These are phyloP conservation scores for Lasaia peninsularis DNA, from an alignment of 1,140 invertebrate genomes.

Conservation along the genomic window DNA sequence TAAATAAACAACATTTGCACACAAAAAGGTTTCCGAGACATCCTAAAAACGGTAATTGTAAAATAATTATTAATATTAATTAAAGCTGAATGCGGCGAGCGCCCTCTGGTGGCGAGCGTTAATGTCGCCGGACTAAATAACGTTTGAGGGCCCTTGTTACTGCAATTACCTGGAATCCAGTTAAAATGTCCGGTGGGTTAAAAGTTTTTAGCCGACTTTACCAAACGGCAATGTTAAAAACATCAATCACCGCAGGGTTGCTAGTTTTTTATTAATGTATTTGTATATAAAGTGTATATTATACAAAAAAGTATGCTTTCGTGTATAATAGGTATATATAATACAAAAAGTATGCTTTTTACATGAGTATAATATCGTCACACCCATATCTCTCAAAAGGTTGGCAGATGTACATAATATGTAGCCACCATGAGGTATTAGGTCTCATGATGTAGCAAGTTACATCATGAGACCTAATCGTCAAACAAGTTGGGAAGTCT, in stretches of 20 bases:
- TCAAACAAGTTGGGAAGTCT: too few species aligned
- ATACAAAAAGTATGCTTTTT: too few species aligned
- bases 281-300: too few species aligned
- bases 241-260: slow-evolving; percentile 18
- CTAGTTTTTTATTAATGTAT: too few species aligned
- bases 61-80: slow-evolving; percentile 45
- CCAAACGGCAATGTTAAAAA: slow-evolving; percentile 34
- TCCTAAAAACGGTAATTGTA: slow-evolving; percentile 15
- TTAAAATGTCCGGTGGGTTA: slow-evolving; percentile 40
- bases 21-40: slow-evolving; percentile 8
- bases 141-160: slow-evolving; percentile 66
- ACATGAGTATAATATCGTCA: too few species aligned
- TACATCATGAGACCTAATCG: too few species aligned
- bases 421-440: too few species aligned
- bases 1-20: slow-evolving; percentile 7
- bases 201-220: slow-evolving; percentile 35
- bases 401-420: too few species aligned
- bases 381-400: too few species aligned
- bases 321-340: too few species aligned
- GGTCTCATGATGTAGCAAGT: too few species aligned
- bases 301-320: too few species aligned
- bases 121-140: slow-evolving; percentile 57
- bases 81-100: slow-evolving; percentile 50
- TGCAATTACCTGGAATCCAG: slow-evolving; percentile 47
- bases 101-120: slow-evolving; percentile 43